A percentile compares a stretch with the other conserved stretches of the same genome.
Conservation (phyloP, 1,140 invertebrate genomes). For the Cydia splendana region DNA sequence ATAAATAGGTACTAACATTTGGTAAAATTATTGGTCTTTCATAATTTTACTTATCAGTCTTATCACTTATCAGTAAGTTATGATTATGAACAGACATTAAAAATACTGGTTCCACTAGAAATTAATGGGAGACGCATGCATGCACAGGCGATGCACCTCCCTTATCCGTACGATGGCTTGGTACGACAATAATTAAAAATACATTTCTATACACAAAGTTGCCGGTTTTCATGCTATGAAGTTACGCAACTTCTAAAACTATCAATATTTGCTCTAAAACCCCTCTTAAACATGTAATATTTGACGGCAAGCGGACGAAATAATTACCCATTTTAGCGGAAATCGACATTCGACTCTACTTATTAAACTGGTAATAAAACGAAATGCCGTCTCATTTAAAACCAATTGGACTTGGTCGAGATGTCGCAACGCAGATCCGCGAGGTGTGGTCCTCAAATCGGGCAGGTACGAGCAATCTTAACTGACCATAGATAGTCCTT, state of each 20-base stretch:
- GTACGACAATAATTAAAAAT: too few species aligned
- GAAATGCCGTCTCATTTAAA: conserved; percentile 18
- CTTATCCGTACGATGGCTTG: too few species aligned
- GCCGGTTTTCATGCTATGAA: too few species aligned
- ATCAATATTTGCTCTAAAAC: not conserved
- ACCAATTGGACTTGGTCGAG: conserved; percentile 11
- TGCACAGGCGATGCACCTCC: too few species aligned
- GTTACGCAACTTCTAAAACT: not conserved
- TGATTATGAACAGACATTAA: too few species aligned
- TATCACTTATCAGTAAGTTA: too few species aligned
- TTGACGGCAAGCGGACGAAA: not conserved
- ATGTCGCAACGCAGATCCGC: conserved; percentile 16
- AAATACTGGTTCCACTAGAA: too few species aligned
- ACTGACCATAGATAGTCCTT: not conserved
- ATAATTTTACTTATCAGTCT: too few species aligned
- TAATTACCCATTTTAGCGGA: conserved; percentile 16
- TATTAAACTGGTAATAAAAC: conserved; percentile 7
- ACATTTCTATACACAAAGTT: too few species aligned
- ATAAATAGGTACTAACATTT: too few species aligned
- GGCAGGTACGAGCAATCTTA: not conserved
- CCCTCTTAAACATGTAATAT: not conserved
- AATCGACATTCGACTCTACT: conserved; percentile 2
- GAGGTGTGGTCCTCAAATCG: not conserved
- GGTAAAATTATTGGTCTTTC: too few species aligned
- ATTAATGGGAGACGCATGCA: too few species aligned